Percentiles rank a stretch among this genome's conserved stretches.
phyloP scores from a whole-genome alignment of 2,113 vertebrate species.

The Amazona guildingii region DNA sequence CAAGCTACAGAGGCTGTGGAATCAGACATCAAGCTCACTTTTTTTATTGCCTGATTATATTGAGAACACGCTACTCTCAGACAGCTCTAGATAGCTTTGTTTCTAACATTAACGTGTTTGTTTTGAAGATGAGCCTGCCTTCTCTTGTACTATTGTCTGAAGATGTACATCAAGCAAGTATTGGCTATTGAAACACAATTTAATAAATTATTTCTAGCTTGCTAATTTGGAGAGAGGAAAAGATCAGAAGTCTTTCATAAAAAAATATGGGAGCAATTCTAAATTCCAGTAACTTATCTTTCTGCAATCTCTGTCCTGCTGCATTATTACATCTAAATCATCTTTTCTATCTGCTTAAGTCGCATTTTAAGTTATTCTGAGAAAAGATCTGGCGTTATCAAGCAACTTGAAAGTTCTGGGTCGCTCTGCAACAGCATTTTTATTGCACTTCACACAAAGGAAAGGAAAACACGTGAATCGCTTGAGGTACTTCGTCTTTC shows the following conservation, averaged over 20 bases:
- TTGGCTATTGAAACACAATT: not conserved
- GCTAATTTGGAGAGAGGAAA: not conserved
- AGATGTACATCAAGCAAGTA: not conserved
- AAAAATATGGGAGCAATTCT: not conserved
- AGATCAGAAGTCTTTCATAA: not conserved
- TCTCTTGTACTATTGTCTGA: not conserved
- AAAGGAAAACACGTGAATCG: not conserved
- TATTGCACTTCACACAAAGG: not conserved
- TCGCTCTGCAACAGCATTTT: not conserved
- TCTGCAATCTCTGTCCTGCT: not conserved
- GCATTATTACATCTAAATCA: not conserved
- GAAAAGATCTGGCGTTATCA: not conserved
- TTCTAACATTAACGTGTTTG: not conserved
- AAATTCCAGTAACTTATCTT: not conserved
- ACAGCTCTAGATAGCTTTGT: not conserved
- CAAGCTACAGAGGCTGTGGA: not conserved
- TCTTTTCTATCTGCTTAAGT: not conserved
- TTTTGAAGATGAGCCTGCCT: conserved; percentile 2
- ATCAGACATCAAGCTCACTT: not conserved
- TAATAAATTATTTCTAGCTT: not conserved
- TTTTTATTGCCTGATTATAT: not conserved
- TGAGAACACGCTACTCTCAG: not conserved
- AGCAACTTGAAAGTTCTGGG: not conserved
- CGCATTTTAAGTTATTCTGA: not conserved
- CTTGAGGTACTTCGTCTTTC: not conserved